Conservation (phyloP, 1,140 invertebrate genomes). For the Drosophila athabasca region DNA sequence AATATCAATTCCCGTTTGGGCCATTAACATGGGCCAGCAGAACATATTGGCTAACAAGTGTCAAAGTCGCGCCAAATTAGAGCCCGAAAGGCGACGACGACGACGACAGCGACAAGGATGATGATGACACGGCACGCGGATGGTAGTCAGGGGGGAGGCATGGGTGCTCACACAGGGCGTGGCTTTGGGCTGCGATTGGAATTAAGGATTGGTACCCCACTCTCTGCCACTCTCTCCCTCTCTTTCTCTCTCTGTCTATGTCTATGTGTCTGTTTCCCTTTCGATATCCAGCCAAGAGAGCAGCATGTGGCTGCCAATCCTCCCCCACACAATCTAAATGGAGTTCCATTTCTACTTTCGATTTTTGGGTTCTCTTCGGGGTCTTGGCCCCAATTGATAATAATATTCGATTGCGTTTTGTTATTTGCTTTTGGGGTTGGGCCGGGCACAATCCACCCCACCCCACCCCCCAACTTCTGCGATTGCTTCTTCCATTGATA, state of each 20-base stretch:
- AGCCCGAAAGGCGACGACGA: constrained; percentile 64
- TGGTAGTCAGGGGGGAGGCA: constrained; percentile 20
- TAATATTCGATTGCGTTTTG: constrained; percentile 79
- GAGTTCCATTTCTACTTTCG: constrained; percentile 33
- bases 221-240: too few relatives aligned
- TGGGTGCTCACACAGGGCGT: constrained; percentile 11
- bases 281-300: constrained; percentile 56
- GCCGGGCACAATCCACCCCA: too few relatives aligned
- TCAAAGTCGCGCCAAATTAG: constrained; percentile 80
- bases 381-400: constrained; percentile 67
- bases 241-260: too few relatives aligned
- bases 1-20: constrained; percentile 76
- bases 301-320: constrained; percentile 72
- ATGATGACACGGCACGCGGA: constrained; percentile 26
- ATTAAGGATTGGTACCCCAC: constrained; percentile 30
- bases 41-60: constrained; percentile 81
- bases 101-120: constrained; percentile 5
- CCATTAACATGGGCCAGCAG: constrained; percentile 72
- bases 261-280: too few relatives aligned
- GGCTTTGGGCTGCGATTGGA: constrained; percentile 47
- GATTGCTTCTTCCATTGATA: constrained; percentile 53
- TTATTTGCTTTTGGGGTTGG: constrained; percentile 74
- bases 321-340: constrained; percentile 38
- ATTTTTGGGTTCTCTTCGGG: constrained; percentile 39
- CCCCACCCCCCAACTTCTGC: too few relatives aligned